Conservation (phyloP, 1,140 invertebrate species). For the Scaptomyza pallida region DNA sequence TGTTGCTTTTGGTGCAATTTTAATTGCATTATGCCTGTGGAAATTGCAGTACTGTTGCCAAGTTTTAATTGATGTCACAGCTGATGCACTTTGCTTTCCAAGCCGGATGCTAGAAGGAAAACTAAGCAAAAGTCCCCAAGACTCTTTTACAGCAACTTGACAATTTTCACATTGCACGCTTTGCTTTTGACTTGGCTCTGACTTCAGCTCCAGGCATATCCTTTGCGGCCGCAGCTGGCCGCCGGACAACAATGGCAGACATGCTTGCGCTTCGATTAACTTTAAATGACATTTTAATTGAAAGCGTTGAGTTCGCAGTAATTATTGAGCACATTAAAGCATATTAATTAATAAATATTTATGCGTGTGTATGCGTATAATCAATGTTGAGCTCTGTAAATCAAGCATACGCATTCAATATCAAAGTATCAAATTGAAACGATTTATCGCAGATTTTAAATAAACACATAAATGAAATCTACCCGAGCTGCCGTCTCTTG, state of each 20-base stretch:
- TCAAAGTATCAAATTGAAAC: constrained; percentile 56
- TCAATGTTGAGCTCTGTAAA: constrained; percentile 12
- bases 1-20: constrained; percentile 52
- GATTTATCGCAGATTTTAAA: constrained; percentile 57
- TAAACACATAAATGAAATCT: constrained; percentile 45
- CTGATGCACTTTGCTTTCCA: constrained; percentile 52
- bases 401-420: constrained; percentile 30
- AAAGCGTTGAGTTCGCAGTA: constrained; percentile 37
- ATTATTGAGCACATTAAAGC: constrained; percentile 21
- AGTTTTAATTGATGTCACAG: constrained; percentile 76
- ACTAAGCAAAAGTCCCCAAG: constrained; percentile 8
- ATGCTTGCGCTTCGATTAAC: constrained; percentile 42
- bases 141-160: constrained; percentile 12
- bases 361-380: too few relatives aligned
- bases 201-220: neutral
- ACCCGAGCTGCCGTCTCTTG: constrained; percentile 39
- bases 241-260: constrained; percentile 18
- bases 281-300: constrained; percentile 49
- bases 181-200: constrained; percentile 9
- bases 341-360: constrained; percentile 24
- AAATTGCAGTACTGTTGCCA: constrained; percentile 51
- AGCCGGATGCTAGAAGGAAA: constrained; percentile 9
- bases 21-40: constrained; percentile 72
- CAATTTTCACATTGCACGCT: constrained; percentile 38
- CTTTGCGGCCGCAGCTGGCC: constrained; percentile 14